A percentile compares a stretch with the other conserved stretches of the same genome.
phyloP scores from a whole-genome alignment of 2,888 invertebrate genomes.

The Cerceris ruficornis region DNA sequence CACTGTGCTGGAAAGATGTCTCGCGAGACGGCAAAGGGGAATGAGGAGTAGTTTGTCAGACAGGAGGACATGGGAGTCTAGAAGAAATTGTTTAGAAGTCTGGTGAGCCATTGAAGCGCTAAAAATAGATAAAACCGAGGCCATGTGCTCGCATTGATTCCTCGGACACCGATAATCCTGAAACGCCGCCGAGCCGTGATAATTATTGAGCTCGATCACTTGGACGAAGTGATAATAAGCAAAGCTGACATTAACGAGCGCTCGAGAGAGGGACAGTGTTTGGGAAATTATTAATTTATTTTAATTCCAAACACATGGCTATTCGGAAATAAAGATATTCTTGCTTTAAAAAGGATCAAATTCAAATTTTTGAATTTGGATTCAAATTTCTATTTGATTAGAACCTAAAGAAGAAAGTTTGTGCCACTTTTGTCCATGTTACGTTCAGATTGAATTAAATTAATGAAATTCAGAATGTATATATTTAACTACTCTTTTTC shows the following conservation, averaged over 20 bases:
- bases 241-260: slow-evolving; percentile 31
- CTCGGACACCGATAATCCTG: slow-evolving; percentile 13
- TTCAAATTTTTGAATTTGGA: too few species aligned
- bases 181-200: slow-evolving; percentile 2
- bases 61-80: slow-evolving; percentile 16
- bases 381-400: too few species aligned
- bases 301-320: not conserved
- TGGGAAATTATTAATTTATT: not conserved
- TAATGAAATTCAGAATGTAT: too few species aligned
- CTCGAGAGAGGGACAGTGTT: not conserved
- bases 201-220: slow-evolving; percentile 32
- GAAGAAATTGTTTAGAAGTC: slow-evolving; percentile 18
- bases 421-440: too few species aligned
- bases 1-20: too few species aligned
- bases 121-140: slow-evolving; percentile 33
- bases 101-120: not conserved
- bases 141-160: slow-evolving; percentile 4
- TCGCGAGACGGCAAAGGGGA: not conserved
- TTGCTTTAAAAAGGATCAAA: too few species aligned
- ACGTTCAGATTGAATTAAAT: too few species aligned
- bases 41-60: not conserved
- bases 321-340: too few species aligned
- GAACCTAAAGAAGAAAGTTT: too few species aligned
- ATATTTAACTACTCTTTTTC: too few species aligned
- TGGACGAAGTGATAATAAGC: slow-evolving; percentile 17